Evolutionary conservation across 1,140 invertebrate species (phyloP), one percentile per base, ranked within the genome.

Genomic region (Whitmania pigra): DNA sequence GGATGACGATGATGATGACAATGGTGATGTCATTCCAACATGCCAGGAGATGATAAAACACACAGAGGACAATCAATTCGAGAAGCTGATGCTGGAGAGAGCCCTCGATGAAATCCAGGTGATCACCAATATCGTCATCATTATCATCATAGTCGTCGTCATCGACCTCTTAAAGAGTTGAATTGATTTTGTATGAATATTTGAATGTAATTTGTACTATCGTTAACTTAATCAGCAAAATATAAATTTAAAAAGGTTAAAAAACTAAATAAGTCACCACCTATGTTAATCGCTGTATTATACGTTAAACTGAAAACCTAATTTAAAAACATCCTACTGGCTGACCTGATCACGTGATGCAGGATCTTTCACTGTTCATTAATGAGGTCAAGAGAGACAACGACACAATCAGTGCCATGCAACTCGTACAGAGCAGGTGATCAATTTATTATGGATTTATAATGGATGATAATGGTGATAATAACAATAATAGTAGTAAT

Each of bases 341-440:
- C 31, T 36, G 31, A 36, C 20, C 76, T 75, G 43, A 49, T 49
- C 43, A 17, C 15, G 43, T 17, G 43, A 11, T 49, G 7, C 54
- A 84, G 80, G 94, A 99, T 82, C 88, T 99, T 40, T 93, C 94
- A 18, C 88, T 93, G 77, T 99, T 93, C 82, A 94, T 96, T 73
- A 98, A 99, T 81, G 95, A 98, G 85, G 92, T 96, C 22, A 96
- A 96, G 78, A 83, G 94, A 67, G 94, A 98, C 83, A 92, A 90
- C 69, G 94, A 97, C 79, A 91, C 91, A 69, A 83, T 96, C 27
- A 88, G 90, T 73, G 88, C 97, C 68, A 93, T 98, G 76, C 87
- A 88, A 73, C 91, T 94, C 83, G 89, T 97, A 71, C 89, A 94
- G 73, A 77, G 78, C 71, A 80, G 84, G 86, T 87, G 57, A 17